Conservation (phyloP, 2,888 invertebrate genomes). For the Xestia rhomboidea region DNA sequence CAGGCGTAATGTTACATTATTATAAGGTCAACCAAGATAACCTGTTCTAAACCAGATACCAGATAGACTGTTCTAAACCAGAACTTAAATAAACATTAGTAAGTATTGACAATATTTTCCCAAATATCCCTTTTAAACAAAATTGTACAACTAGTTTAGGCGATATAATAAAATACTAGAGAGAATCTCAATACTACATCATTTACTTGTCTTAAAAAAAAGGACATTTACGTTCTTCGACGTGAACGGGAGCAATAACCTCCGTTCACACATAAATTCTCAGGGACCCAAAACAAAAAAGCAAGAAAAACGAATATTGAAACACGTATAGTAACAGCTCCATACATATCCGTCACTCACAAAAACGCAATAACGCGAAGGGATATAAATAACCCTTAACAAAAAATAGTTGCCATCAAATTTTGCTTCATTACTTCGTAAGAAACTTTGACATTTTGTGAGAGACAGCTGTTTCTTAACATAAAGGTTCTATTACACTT, state of each 20-base stretch:
- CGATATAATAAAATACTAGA: not conserved
- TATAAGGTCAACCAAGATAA: not conserved
- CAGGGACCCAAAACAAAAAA: not conserved
- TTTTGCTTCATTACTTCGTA: slow-evolving; percentile 68
- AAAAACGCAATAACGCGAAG: slow-evolving; percentile 55
- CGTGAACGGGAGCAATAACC: not conserved
- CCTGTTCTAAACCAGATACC: not conserved
- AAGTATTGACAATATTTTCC: not conserved
- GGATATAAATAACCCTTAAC: slow-evolving; percentile 36
- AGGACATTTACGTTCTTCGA: not conserved
- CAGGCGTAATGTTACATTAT: not conserved
- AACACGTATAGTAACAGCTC: slow-evolving; percentile 20
- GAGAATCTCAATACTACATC: not conserved
- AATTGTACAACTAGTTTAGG: not conserved
- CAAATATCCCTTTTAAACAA: not conserved
- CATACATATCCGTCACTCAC: slow-evolving; percentile 38
- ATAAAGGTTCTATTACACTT: slow-evolving; percentile 57
- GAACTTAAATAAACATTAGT: not conserved
- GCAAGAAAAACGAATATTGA: slow-evolving; percentile 18
- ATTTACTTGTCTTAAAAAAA: not conserved
- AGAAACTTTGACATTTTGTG: slow-evolving; percentile 65
- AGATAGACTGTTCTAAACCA: not conserved
- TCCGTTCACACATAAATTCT: not conserved
- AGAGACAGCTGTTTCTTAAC: slow-evolving; percentile 67
- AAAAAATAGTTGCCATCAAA: slow-evolving; percentile 64